These are phyloP conservation scores for Heliconius ismenius DNA, from an alignment of 2,888 invertebrate species.

Conservation along the genomic window DNA sequence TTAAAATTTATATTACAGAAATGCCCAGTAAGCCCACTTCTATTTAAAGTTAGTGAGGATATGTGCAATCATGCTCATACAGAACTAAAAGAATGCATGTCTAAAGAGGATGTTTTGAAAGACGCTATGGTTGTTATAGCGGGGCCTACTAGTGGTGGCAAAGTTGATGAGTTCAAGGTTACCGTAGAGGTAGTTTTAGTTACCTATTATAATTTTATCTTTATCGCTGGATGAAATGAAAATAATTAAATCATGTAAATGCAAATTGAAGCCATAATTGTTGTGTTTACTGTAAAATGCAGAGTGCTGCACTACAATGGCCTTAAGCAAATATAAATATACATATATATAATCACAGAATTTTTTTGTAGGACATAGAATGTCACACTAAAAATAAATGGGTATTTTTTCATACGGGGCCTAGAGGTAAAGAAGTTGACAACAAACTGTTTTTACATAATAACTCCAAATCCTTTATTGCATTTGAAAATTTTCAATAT, in stretches of 20 bases:
- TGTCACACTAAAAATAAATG: slow-evolving; percentile 50
- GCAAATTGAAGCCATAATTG: too few species aligned
- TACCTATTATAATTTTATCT: neutral
- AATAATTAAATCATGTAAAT: too few species aligned
- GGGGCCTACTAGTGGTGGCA: slow-evolving; percentile 57
- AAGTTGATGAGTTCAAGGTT: slow-evolving; percentile 54
- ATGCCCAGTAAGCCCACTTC: slow-evolving; percentile 63
- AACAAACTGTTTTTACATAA: slow-evolving; percentile 59
- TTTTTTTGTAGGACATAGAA: slow-evolving; percentile 57
- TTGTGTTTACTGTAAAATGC: too few species aligned
- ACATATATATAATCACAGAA: neutral
- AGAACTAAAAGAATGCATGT: slow-evolving; percentile 48
- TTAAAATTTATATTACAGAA: slow-evolving; percentile 49
- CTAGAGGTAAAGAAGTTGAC: slow-evolving; percentile 63
- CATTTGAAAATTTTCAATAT: slow-evolving; percentile 68
- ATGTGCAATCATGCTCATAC: slow-evolving; percentile 50
- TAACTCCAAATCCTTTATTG: slow-evolving; percentile 60
- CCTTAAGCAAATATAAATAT: too few species aligned
- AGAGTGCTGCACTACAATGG: too few species aligned
- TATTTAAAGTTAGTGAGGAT: slow-evolving; percentile 57
- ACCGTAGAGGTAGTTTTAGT: slow-evolving; percentile 44
- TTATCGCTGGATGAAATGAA: too few species aligned
- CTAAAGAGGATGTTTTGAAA: slow-evolving; percentile 49
- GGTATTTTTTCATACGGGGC: slow-evolving; percentile 71
- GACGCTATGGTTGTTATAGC: slow-evolving; percentile 60